A percentile compares a stretch with the other conserved stretches of the same genome.
Evolutionary conservation across 2,113 vertebrate species (phyloP).

Genomic region (Nestor notabilis): DNA sequence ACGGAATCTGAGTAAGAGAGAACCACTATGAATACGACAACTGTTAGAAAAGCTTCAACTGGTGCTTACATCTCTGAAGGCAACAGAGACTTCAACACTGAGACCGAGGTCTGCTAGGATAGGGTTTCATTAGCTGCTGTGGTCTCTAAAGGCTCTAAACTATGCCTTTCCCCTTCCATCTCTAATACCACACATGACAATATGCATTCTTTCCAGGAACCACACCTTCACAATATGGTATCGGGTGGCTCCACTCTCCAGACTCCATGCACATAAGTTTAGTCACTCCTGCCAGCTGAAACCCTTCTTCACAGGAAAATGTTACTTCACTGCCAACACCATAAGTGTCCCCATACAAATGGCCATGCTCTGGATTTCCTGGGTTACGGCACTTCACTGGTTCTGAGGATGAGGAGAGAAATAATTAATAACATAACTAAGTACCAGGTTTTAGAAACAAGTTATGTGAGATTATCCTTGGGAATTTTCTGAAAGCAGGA

Average conservation of each 20-base stretch:
- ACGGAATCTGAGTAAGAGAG: not conserved
- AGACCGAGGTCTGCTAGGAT: not conserved
- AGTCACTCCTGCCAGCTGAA: conserved; percentile 77
- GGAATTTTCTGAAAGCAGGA: not conserved
- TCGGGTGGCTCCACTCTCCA: conserved; percentile 79
- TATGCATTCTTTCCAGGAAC: not conserved
- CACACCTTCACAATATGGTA: conserved; percentile 88
- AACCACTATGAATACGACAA: not conserved
- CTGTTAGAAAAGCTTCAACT: not conserved
- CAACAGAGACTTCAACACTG: not conserved
- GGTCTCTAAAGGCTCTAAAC: not conserved
- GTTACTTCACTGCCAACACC: conserved; percentile 82
- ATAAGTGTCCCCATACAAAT: conserved; percentile 76
- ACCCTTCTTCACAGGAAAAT: conserved; percentile 85
- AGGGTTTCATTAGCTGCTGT: not conserved
- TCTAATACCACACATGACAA: not conserved
- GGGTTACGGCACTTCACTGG: conserved; percentile 87
- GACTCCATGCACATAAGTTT: conserved; percentile 82
- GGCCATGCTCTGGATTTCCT: conserved; percentile 84
- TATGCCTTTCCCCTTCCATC: not conserved
- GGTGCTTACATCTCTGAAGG: not conserved
- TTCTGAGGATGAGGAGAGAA: conserved; percentile 76
- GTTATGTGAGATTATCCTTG: not conserved
- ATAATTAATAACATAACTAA: not conserved
- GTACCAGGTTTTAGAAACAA: not conserved